phyloP scores from a whole-genome alignment of 1,140 invertebrate genomes.

The Harpegnathos saltator region DNA sequence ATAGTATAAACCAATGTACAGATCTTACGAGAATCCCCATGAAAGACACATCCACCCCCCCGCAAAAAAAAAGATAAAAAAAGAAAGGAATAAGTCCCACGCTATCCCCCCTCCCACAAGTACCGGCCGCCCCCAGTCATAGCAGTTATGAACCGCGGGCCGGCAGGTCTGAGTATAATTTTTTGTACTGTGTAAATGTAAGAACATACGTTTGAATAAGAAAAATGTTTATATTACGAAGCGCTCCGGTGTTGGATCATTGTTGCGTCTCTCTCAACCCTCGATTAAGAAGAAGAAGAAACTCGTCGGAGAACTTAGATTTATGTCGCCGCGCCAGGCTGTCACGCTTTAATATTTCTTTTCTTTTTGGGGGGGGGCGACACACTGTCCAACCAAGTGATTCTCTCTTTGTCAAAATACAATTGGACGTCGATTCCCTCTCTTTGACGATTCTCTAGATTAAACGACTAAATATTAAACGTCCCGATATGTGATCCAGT shows the following conservation, averaged over 20 bases:
- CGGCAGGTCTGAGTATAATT: slow-evolving; percentile 86
- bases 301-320: background rate
- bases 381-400: no score
- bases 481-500: no score
- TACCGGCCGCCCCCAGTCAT: slow-evolving; percentile 81
- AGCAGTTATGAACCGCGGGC: slow-evolving; percentile 83
- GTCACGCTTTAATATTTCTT: no score
- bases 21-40: slow-evolving; percentile 67
- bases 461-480: no score
- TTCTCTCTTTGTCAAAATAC: no score
- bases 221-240: slow-evolving; percentile 87
- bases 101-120: slow-evolving; percentile 60
- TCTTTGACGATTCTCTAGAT: no score
- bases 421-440: no score
- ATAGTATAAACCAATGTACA: slow-evolving; percentile 78
- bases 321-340: no score
- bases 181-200: slow-evolving; percentile 88
- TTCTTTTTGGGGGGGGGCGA: no score
- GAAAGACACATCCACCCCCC: slow-evolving; percentile 69
- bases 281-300: background rate
- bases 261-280: background rate
- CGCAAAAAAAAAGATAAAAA: slow-evolving; percentile 38
- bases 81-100: slow-evolving; percentile 45
- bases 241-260: slow-evolving; percentile 33
- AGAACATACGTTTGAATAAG: slow-evolving; percentile 87